Percentiles rank a stretch among this genome's conserved stretches.
Conservation (phyloP, 2,113 vertebrate genomes). For the western clawed frog (Xenopus tropicalis) region UCB_Xtro_10.0 CM004445.2:138593501-138594000, state of each 20-base stretch:
- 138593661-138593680: constrained; percentile 36
- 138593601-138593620: too few relatives aligned
- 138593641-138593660: too few relatives aligned
- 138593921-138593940: not conserved
- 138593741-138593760: constrained; percentile 75
- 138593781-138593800: too few relatives aligned
- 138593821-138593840: not conserved
- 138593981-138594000: not conserved
- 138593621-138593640: too few relatives aligned
- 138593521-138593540: too few relatives aligned
- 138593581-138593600: not conserved
- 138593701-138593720: constrained; percentile 79
- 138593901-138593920: constrained; percentile 5
- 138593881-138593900: not conserved
- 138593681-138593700: constrained; percentile 81
- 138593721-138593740: constrained; percentile 80
- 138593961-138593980: not conserved
- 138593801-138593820: too few relatives aligned
- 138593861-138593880: not conserved
- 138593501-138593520: too few relatives aligned
- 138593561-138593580: too few relatives aligned
- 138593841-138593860: too few relatives aligned
- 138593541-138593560: too few relatives aligned
- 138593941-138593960: too few relatives aligned
- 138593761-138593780: constrained; percentile 22